phyloP scores from a whole-genome alignment of 2,113 vertebrate species.

The Cephalopterus ornatus region DNA sequence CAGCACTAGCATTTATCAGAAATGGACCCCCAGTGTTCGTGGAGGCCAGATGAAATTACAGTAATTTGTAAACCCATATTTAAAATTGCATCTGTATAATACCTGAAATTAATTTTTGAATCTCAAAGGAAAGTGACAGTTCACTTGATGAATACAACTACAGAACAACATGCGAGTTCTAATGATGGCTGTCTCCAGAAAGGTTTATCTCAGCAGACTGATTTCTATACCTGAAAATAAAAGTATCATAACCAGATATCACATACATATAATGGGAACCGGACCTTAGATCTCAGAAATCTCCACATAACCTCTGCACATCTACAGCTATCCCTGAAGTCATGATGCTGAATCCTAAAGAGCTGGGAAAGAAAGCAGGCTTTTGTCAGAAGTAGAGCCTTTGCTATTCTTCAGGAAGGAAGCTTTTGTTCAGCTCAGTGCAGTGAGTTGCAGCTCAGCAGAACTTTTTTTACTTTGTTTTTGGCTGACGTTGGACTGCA shows the following conservation, averaged over 20 bases:
- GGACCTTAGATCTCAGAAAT: conserved; percentile 21
- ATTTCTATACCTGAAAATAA: background rate
- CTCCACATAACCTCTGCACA: conserved; percentile 31
- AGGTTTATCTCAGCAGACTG: background rate
- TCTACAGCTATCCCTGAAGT: conserved; percentile 42
- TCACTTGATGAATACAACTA: background rate
- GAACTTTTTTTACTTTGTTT: conserved; percentile 61
- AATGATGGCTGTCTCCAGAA: background rate
- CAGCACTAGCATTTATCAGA: background rate
- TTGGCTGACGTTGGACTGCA: conserved; percentile 62
- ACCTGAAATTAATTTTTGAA: background rate
- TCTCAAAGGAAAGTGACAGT: background rate
- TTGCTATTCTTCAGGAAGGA: conserved; percentile 52
- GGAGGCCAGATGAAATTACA: background rate
- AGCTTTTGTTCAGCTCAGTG: conserved; percentile 55
- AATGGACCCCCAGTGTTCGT: background rate
- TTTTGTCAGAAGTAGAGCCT: conserved; percentile 61
- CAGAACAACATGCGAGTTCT: background rate
- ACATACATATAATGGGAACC: background rate
- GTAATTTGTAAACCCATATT: background rate
- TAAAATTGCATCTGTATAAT: background rate
- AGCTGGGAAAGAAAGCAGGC: conserved; percentile 54
- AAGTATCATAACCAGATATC: background rate
- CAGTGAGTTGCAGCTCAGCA: conserved; percentile 59
- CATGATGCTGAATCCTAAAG: conserved; percentile 60